Conservation (phyloP, 1,140 invertebrate species). For the Aphidius gifuensis region DNA sequence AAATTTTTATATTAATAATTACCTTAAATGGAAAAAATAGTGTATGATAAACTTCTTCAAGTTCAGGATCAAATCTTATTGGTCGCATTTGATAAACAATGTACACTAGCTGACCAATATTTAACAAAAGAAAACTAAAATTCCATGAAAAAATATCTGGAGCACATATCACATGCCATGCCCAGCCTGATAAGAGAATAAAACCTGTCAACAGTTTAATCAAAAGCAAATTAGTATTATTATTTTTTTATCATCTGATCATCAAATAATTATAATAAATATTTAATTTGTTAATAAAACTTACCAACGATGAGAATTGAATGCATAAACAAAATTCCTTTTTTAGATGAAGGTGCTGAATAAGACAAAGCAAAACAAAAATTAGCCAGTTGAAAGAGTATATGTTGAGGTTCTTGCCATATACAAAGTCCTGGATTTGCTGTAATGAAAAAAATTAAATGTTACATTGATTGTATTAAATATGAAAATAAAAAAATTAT, state of each 20-base stretch:
- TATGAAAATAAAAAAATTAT: slow-evolving; percentile 11
- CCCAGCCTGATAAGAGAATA: slow-evolving; percentile 80
- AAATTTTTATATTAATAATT: slow-evolving; percentile 10
- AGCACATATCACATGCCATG: slow-evolving; percentile 85
- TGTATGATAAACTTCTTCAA: slow-evolving; percentile 80
- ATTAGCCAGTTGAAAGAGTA: slow-evolving; percentile 70
- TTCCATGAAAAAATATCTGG: slow-evolving; percentile 89
- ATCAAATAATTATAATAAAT: slow-evolving; percentile 15
- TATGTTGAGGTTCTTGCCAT: slow-evolving; percentile 52
- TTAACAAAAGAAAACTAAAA: slow-evolving; percentile 80
- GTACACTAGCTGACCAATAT: slow-evolving; percentile 77
- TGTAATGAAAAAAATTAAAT: slow-evolving; percentile 27
- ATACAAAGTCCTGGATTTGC: slow-evolving; percentile 45
- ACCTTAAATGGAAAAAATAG: slow-evolving; percentile 85
- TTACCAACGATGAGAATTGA: slow-evolving; percentile 73
- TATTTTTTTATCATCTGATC: neutral
- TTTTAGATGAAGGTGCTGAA: slow-evolving; percentile 72
- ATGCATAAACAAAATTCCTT: slow-evolving; percentile 79
- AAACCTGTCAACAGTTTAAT: slow-evolving; percentile 61
- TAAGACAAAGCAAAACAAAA: slow-evolving; percentile 73
- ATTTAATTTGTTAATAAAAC: slow-evolving; percentile 24
- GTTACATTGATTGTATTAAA: neutral
- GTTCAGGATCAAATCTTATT: slow-evolving; percentile 79
- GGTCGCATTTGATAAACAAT: slow-evolving; percentile 81
- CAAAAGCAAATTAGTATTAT: neutral